Base-by-base conservation (phyloP, 2,888 invertebrate species). In the Hirtodrosophila histrioides region DNA sequence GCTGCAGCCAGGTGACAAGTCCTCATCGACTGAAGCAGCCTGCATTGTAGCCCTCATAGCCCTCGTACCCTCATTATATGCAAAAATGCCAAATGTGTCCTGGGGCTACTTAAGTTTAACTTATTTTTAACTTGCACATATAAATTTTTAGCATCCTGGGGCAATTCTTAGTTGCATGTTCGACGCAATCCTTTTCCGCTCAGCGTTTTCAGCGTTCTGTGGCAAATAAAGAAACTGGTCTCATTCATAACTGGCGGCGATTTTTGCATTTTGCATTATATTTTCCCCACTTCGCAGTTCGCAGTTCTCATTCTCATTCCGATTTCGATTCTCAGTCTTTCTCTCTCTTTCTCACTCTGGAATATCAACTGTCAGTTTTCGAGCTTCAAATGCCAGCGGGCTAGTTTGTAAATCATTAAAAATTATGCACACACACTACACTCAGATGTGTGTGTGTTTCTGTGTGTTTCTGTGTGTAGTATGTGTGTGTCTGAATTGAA, bases 281-380 rank as follows among this genome's bases (percentile, higher is more conserved):
- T 77, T 80, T 75, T 69, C 62, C 66, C 56, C 66, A 57, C 53
- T 49, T 39, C 36, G 11, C 48, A 51, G 35, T 44, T 31, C 31
- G 7, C 31, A 31, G 3, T 54, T 69, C 44, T 46, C 31, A 31
- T 31, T 69, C 53, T 69, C 62, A 71, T 55, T 68, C 66, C 43
- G 48, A 66, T 57, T 69, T 40, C 46, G 37, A 36, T 60, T 17
- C 51, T 69, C 63, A 31, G 37, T 46, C 35, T 36, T 17, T 29
- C 11, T 51, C 11, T 39, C 5, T 56, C 45, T 60, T 9, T 65
- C 60, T 68, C 74, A 71, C 64, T 74, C 57, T 44, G 35, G 78
- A 75, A 81, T 87, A 88, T 86, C 89, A 89, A 89, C 88, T 89
- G 88, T 89, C 89, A 89, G 89, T 89, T 88, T 75, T 87, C 75